phyloP scores from a whole-genome alignment of 2,797 vertebrate species.

The Craterocephalus amniculus region DNA sequence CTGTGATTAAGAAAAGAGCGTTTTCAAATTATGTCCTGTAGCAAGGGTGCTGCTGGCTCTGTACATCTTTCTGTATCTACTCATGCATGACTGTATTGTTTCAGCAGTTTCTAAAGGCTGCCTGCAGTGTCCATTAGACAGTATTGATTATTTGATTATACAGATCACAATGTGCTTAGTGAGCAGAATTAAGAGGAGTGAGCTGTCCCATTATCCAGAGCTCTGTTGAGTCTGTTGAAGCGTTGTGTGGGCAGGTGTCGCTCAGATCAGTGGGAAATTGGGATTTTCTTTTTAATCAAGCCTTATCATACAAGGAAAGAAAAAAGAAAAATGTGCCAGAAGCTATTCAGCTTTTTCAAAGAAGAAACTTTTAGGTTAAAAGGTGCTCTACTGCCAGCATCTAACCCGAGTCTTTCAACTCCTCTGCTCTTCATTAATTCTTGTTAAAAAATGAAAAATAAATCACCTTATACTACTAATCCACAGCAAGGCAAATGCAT shows the following conservation, averaged over 20 bases:
- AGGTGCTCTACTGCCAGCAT: neutral
- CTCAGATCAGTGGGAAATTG: constrained; percentile 18
- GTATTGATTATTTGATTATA: constrained; percentile 58
- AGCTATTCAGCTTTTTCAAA: neutral
- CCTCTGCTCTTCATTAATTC: neutral
- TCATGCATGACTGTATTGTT: constrained; percentile 15
- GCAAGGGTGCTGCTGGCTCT: neutral
- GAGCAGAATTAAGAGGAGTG: constrained; percentile 40
- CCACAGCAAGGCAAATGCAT: neutral
- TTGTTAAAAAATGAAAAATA: too few species aligned
- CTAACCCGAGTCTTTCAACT: neutral
- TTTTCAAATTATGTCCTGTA: constrained; percentile 6
- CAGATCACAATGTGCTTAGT: constrained; percentile 46
- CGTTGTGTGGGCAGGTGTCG: constrained; percentile 10
- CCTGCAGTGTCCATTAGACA: constrained; percentile 19
- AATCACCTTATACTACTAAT: neutral
- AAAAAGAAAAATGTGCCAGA: constrained; percentile 2
- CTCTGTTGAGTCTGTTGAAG: constrained; percentile 15
- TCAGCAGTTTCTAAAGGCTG: constrained; percentile 28
- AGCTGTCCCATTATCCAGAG: constrained; percentile 35
- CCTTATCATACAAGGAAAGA: neutral
- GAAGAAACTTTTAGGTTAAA: neutral
- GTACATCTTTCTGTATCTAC: constrained; percentile 5
- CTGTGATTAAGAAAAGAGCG: constrained; percentile 11
- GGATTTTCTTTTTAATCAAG: too few species aligned